Evolutionary conservation across 2,888 invertebrate genomes (phyloP).

Genomic region (Drosophila hamatofila): DNA sequence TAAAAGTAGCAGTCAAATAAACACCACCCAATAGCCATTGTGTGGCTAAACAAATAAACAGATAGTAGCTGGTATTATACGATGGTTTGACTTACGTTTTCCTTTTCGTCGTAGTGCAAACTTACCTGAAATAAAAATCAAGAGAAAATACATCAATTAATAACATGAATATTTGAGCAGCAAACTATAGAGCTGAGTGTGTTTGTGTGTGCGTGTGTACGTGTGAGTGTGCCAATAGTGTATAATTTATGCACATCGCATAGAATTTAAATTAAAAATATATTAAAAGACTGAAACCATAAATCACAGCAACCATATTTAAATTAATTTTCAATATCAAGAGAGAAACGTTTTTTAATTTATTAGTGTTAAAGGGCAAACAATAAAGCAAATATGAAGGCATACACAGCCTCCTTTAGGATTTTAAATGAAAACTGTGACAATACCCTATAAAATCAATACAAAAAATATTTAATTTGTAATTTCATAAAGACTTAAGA

Average conservation of each 20-base stretch:
- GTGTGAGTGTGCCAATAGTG: slow-evolving; percentile 1
- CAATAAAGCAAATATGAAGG: slow-evolving; percentile 20
- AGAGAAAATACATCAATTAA: slow-evolving; percentile 35
- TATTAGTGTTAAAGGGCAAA: slow-evolving; percentile 63
- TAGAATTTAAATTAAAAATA: slow-evolving; percentile 46
- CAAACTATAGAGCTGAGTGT: slow-evolving; percentile 3
- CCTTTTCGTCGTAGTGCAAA: slow-evolving; percentile 80
- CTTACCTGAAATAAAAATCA: slow-evolving; percentile 74
- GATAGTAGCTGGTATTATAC: slow-evolving; percentile 24
- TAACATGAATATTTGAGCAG: slow-evolving; percentile 20
- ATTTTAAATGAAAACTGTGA: background rate
- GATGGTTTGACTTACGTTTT: slow-evolving; percentile 75
- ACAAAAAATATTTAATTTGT: too few relatives aligned
- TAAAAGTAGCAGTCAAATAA: slow-evolving; percentile 59
- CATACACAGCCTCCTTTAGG: slow-evolving; percentile 7
- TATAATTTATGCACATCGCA: slow-evolving; percentile 46
- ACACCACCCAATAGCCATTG: slow-evolving; percentile 36
- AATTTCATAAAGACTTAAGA: too few relatives aligned
- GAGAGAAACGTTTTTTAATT: slow-evolving; percentile 49
- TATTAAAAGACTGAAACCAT: slow-evolving; percentile 36
- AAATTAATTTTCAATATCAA: slow-evolving; percentile 57
- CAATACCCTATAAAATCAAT: slow-evolving; percentile 32
- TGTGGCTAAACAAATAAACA: slow-evolving; percentile 38
- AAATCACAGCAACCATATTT: slow-evolving; percentile 53
- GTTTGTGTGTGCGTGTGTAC: background rate